Evolutionary conservation across 2,113 vertebrate genomes (phyloP), one percentile per base, ranked within the genome.

Genomic region (Mobula hypostoma): DNA sequence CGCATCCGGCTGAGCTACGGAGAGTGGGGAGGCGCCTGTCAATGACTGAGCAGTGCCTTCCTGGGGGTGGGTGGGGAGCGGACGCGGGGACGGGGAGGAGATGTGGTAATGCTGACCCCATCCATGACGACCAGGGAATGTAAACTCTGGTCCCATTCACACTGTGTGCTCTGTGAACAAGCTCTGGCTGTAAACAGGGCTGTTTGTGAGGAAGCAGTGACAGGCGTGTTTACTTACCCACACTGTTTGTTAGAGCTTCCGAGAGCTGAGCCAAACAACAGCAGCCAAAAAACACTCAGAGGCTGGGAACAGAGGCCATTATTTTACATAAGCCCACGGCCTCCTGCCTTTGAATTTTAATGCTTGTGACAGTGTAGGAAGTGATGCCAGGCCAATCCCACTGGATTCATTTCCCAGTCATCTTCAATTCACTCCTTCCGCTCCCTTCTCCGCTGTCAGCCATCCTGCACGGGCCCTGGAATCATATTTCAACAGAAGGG

Each of bases 301-400:
- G 85, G 85, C 85, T 90, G 85, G 61, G 61, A 90, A 90, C 61
- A 66, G 85, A 90, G 85, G 85, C 85, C 85, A 63, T 90, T 90
- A 90, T 90, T 90, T 90, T 32, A 63, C 85, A 90, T 90, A 32
- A 90, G 3, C 61, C 85, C 85, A 90, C 85, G 17, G 85, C n/a
- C 85, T 66, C 61, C 58, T 66, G 85, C 85, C 29, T 29, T 66
- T 66, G 85, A 90, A 90, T 90, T 32, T 90, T 90, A 90, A 90
- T 90, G 66, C n/a, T 27, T 90, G 14, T 8, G 40, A 24, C n/a
- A 90, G 29, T 66, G 85, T 66, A 61, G 85, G 66, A 66, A 17
- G 61, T 8, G 61, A 66, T 19, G 29, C 14, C 85, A 32, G 29
- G 3, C 58, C 21, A 7, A 32, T 11, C 11, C 61, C 17, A 17